Base-by-base conservation (phyloP, 2,888 invertebrate genomes). In the Julus scandinavius region DNA sequence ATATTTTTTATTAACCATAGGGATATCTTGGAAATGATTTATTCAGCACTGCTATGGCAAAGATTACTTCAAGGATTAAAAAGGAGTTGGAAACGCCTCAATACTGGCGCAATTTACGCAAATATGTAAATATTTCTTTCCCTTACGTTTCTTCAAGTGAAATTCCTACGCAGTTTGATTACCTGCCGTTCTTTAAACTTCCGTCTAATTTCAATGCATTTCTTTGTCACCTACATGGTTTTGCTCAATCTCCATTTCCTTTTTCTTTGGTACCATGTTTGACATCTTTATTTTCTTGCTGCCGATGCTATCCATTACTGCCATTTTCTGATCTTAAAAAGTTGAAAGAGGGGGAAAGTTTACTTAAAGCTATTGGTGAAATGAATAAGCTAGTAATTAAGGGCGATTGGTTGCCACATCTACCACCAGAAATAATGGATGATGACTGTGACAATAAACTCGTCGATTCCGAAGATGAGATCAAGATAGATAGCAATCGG, bases 21-120 rank as follows among this genome's bases (percentile, higher is more conserved):
- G 85, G 41, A n/a, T 15, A 85, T 85, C 20, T 85, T 45, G 85
- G 85, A 49, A 20, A 41, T 7, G 85, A 85, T 49, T 85, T 85
- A 49, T 85, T 85, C 49, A 85, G 85, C 49, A 85, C 41, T 41
- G 85, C 85, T 17, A 85, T 85, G 85, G 11, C 85, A 11, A 15
- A 41, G 17, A 85, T 85, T 9, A 41, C 17, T n/a, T 45, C 41
- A 11, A 85, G 15, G 20, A 49, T 85, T 7, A 49, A 41, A 1
- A 17, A 41, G 2, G 85, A 85, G 17, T 20, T 85, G 41, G 3
- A 4, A 85, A 85, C 85, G 1, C 41, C 41, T 49, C 41, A 41
- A 38, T 20, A 20, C 38, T 49, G 49, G 41, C 45, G 85, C 85
- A 41, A 85, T 85, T 85, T 85, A n/a, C 45, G 85, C 45, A 85